These are phyloP conservation scores for Cyprinodon brontotheroides DNA, from an alignment of 2,113 vertebrate species.

Conservation along the genomic window DNA sequence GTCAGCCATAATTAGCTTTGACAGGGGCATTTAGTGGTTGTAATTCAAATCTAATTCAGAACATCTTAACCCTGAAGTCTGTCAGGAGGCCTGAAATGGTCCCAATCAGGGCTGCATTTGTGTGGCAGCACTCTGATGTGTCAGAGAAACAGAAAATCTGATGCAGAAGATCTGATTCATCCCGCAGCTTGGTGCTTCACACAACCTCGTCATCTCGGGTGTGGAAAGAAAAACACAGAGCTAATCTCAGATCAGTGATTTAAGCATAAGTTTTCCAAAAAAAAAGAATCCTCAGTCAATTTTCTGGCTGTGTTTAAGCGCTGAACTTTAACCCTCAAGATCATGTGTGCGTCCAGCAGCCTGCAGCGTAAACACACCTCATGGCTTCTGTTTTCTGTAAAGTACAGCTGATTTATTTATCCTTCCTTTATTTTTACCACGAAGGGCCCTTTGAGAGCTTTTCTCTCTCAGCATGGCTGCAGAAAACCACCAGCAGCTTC, in stretches of 20 bases:
- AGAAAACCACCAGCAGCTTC: constrained; percentile 1
- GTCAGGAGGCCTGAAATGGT: constrained; percentile 92
- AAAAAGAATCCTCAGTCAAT: neutral
- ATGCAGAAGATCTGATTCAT: neutral
- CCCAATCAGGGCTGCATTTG: constrained; percentile 87
- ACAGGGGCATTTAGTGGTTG: constrained; percentile 99
- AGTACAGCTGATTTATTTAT: neutral
- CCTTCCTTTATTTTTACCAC: neutral
- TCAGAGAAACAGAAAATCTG: constrained; percentile 88
- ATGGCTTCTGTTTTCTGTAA: constrained; percentile 6
- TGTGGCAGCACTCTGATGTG: constrained; percentile 91
- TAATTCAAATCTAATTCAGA: constrained; percentile 99
- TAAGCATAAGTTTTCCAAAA: neutral
- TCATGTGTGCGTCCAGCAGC: neutral
- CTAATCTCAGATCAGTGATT: neutral
- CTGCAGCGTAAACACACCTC: constrained; percentile 1
- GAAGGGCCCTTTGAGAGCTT: neutral
- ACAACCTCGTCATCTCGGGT: neutral
- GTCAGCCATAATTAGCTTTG: constrained; percentile 96
- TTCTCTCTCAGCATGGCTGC: neutral
- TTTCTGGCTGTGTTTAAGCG: neutral
- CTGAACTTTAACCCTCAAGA: constrained; percentile 1
- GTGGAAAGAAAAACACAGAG: neutral
- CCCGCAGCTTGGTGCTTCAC: neutral
- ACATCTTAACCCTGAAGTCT: constrained; percentile 99